These are phyloP conservation scores for Bombylius discolor DNA, from an alignment of 2,888 invertebrate genomes.

Conservation along the genomic window DNA sequence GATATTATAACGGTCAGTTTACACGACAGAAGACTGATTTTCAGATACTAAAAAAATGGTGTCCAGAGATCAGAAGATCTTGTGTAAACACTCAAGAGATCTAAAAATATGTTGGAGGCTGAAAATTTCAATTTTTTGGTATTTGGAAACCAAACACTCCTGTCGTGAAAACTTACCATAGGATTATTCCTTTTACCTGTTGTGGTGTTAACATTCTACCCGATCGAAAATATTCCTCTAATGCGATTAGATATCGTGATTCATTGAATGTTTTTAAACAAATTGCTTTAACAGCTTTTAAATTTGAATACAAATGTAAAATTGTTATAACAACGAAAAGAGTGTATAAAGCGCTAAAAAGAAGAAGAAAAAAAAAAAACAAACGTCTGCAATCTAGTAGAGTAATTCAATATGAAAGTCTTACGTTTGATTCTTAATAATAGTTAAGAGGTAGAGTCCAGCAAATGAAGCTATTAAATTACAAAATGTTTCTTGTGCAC, in stretches of 20 bases:
- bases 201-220: conserved; percentile 49
- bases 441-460: conserved; percentile 61
- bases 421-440: conserved; percentile 43
- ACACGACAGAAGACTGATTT: too few relatives aligned
- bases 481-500: conserved; percentile 92
- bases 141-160: too few relatives aligned
- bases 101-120: too few relatives aligned
- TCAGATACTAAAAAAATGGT: too few relatives aligned
- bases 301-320: conserved; percentile 77
- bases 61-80: too few relatives aligned
- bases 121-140: background rate
- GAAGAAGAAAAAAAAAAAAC: conserved; percentile 9
- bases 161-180: too few relatives aligned
- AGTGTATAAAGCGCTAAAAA: conserved; percentile 54
- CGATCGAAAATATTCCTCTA: conserved; percentile 52
- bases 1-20: background rate
- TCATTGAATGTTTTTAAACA: conserved; percentile 70
- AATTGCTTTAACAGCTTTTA: conserved; percentile 69
- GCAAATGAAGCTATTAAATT: conserved; percentile 74
- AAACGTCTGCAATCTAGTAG: conserved; percentile 3
- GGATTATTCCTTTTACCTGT: conserved; percentile 31
- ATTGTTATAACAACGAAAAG: conserved; percentile 60
- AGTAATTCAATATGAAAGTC: conserved; percentile 16
- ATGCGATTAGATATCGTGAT: conserved; percentile 55
- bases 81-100: too few relatives aligned